Evolutionary conservation across 2,113 vertebrate species (phyloP).

Genomic region (Casuarius casuarius): DNA sequence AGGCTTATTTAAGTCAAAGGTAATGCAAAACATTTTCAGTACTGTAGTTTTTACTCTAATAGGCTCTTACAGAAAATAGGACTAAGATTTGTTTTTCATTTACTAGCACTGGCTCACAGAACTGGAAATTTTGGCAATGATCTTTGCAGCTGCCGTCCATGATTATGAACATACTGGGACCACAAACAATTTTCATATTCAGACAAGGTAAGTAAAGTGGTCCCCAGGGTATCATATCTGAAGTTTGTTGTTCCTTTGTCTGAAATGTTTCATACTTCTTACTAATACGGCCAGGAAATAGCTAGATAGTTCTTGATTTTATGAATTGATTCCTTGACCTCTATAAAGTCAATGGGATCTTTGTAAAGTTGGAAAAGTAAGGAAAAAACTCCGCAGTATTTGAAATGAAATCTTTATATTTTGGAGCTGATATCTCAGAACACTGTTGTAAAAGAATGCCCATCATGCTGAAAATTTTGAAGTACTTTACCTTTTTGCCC

Average conservation of each 20-base stretch:
- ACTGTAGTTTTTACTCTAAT: background rate
- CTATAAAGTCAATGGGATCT: background rate
- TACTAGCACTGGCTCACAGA: slow-evolving; percentile 96
- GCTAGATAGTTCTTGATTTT: background rate
- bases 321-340: background rate
- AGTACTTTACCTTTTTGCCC: background rate
- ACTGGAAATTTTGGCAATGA: slow-evolving; percentile 98
- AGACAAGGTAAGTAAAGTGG: slow-evolving; percentile 85
- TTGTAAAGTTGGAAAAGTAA: background rate
- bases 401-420: background rate
- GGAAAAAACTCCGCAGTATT: background rate
- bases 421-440: background rate
- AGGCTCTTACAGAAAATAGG: background rate
- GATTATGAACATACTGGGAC: slow-evolving; percentile 99
- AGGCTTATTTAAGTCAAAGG: background rate
- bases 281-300: background rate
- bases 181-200: slow-evolving; percentile 99
- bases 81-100: slow-evolving; percentile 57
- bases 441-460: background rate
- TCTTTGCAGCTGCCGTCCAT: slow-evolving; percentile 97
- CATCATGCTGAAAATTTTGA: background rate
- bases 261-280: background rate
- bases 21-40: background rate
- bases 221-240: background rate
- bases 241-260: background rate